Evolutionary conservation across 2,797 vertebrate species (phyloP).

Genomic region (Ctenosaura bakeri): DNA sequence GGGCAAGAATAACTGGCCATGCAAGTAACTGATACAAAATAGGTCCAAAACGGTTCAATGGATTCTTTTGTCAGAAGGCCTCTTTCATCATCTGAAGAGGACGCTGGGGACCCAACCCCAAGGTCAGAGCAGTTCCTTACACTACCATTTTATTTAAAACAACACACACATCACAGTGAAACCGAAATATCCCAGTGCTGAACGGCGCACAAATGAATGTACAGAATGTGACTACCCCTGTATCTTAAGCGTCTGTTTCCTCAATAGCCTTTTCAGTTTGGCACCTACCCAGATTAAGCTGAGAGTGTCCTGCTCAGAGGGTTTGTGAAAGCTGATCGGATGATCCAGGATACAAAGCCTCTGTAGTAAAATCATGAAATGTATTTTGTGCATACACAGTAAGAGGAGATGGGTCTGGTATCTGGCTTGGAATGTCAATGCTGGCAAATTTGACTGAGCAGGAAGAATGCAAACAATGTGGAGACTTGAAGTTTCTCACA

Average conservation of each 20-base stretch:
- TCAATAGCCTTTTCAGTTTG: conserved; percentile 55
- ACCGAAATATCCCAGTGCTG: not conserved
- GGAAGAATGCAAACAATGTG: conserved; percentile 57
- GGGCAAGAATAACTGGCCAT: not conserved
- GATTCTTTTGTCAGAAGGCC: not conserved
- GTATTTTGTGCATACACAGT: conserved; percentile 51
- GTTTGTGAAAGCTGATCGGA: conserved; percentile 56
- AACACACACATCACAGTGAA: not conserved
- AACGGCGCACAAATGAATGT: conserved; percentile 7
- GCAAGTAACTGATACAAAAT: not conserved
- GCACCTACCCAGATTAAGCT: conserved; percentile 51
- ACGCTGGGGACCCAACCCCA: not conserved
- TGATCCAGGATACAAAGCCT: conserved; percentile 40
- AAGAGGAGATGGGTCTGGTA: conserved; percentile 65
- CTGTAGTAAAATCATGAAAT: conserved; percentile 67
- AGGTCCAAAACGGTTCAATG: not conserved
- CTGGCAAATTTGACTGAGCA: conserved; percentile 47
- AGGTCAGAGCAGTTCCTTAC: not conserved
- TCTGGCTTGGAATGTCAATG: conserved; percentile 46
- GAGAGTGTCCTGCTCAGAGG: conserved; percentile 43
- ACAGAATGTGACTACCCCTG: conserved; percentile 11
- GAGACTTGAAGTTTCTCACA: conserved; percentile 35
- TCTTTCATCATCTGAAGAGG: conserved; percentile 2
- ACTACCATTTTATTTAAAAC: not conserved
- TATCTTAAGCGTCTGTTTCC: conserved; percentile 46